phyloP scores from a whole-genome alignment of 2,113 vertebrate species.

The Dromaius novaehollandiae region DNA sequence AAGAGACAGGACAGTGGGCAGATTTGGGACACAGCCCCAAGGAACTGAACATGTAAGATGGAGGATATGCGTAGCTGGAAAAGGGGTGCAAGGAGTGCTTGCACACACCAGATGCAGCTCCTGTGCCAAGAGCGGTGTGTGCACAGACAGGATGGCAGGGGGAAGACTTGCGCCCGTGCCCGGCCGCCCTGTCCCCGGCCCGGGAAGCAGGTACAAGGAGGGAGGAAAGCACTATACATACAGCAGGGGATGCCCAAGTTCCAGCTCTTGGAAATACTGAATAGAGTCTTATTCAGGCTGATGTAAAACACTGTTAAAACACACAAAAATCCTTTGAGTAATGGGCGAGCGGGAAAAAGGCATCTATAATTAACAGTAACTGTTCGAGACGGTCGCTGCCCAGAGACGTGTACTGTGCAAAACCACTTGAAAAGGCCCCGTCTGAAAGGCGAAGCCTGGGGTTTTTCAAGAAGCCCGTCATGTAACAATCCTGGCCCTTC shows the following conservation, averaged over 20 bases:
- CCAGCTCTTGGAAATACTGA: conserved; percentile 76
- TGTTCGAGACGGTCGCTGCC: conserved; percentile 83
- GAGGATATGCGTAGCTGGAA: not conserved
- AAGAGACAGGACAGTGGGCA: not conserved
- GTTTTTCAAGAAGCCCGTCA: conserved; percentile 76
- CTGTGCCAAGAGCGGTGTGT: not conserved
- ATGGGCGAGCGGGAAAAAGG: conserved; percentile 81
- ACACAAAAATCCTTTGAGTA: conserved; percentile 88
- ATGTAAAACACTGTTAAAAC: conserved; percentile 83
- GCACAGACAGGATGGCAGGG: not conserved
- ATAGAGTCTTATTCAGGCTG: conserved; percentile 85
- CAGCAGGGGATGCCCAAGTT: conserved; percentile 71
- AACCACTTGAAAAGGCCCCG: conserved; percentile 83
- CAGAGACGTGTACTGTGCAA: conserved; percentile 79
- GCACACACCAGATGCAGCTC: not conserved
- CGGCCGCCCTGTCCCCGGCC: not conserved
- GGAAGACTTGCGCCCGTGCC: not conserved
- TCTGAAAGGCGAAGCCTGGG: conserved; percentile 80
- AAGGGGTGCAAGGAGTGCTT: not conserved
- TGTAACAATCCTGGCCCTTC: conserved; percentile 77
- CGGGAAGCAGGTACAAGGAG: not conserved
- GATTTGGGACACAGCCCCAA: not conserved
- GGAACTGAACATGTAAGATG: not conserved
- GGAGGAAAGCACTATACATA: not conserved
- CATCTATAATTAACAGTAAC: conserved; percentile 89